Evolutionary conservation across 2,113 vertebrate species (phyloP), one percentile per base, ranked within the genome.

Genomic region (Oenanthe melanoleuca): DNA sequence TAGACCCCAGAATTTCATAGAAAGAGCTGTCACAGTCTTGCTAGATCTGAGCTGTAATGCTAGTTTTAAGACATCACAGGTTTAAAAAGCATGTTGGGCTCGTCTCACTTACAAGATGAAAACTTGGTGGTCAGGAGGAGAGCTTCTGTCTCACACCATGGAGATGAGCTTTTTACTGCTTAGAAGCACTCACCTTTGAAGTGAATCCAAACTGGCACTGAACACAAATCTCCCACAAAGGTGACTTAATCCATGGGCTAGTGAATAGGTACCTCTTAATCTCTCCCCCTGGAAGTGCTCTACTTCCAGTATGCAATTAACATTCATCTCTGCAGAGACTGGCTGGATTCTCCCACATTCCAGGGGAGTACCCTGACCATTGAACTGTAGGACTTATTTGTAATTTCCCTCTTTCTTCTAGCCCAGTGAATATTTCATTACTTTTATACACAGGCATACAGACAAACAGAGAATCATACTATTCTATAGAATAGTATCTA

Each of bases 301-400:
- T 64, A 45, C 38, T 80, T 96, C 56, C 37, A 84, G 19, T 26
- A 28, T 0, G 1, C 81, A 95, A 95, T 86, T 93, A 96, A 67
- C 12, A 94, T 91, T 95, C 53, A 72, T 81, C 15, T 74, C 65
- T 91, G 49, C 53, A 81, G 69, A 25, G 65, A 84, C 61, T 64
- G 3, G 56, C 55, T 91, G 40, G n/a, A 79, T 92, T 96, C 91
- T 92, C 86, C 89, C 83, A 95, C 80, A 42, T 42, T 83, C 65
- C 61, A 81, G 20, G 80, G 86, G 91, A 96, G 92, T 89, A 84
- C 53, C 13, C 57, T 95, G 89, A 81, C n/a, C 56, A 57, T 5
- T 88, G 61, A 57, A 86, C 89, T 95, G 91, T 89, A 89, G 49
- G 28, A 93, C 92, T 95, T 83, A 73, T 86, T 94, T 86, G 56